Conservation (phyloP, 2,113 vertebrate species). For the Hemibagrus wyckioides region DNA sequence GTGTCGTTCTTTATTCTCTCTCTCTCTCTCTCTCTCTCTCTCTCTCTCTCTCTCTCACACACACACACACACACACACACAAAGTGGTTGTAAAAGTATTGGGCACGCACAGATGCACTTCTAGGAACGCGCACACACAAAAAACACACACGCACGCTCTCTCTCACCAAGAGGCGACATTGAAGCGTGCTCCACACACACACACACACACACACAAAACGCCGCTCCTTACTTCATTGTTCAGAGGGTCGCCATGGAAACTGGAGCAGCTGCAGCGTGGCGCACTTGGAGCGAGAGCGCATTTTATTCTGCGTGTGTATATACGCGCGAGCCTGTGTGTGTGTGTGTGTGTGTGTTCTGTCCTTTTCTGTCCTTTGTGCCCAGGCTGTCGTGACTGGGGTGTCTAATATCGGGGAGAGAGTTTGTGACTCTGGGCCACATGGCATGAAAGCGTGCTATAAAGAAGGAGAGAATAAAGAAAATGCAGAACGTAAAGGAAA, state of each 20-base stretch:
- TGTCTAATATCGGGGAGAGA: constrained; percentile 78
- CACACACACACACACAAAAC: constrained; percentile 59
- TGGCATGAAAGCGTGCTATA: constrained; percentile 64
- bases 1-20: constrained; percentile 39
- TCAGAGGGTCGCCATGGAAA: constrained; percentile 83
- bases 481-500: constrained; percentile 34
- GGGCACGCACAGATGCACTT: constrained; percentile 71
- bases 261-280: constrained; percentile 91
- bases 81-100: constrained; percentile 56
- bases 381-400: constrained; percentile 77
- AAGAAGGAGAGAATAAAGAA: background rate
- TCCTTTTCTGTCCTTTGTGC: constrained; percentile 69
- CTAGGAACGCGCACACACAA: constrained; percentile 65
- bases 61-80: constrained; percentile 66
- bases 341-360: constrained; percentile 62
- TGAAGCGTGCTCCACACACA: constrained; percentile 58
- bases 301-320: constrained; percentile 63
- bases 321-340: constrained; percentile 55
- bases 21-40: constrained; percentile 11
- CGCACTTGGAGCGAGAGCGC: constrained; percentile 74
- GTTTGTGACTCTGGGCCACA: constrained; percentile 94
- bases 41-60: constrained; percentile 51
- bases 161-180: constrained; percentile 56
- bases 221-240: constrained; percentile 81
- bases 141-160: constrained; percentile 48